These are phyloP conservation scores for Brienomyrus brachyistius DNA, from an alignment of 2,113 vertebrate genomes.

Conservation along the genomic window DNA sequence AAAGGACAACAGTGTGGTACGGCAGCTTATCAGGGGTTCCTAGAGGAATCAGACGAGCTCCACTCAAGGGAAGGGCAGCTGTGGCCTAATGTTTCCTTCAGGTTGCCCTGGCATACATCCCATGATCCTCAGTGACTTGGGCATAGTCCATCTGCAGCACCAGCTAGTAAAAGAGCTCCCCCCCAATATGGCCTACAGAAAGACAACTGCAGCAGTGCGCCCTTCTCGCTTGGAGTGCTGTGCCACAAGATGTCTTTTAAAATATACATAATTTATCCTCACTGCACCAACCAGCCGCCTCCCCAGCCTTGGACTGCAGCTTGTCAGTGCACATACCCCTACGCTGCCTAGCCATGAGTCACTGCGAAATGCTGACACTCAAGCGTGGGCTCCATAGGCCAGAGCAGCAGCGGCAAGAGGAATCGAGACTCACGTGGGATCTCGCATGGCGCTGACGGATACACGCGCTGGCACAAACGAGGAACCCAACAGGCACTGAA, in stretches of 20 bases:
- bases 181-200: background rate
- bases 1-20: background rate
- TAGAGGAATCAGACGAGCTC: background rate
- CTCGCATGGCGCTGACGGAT: background rate
- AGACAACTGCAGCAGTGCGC: background rate
- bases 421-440: background rate
- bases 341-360: background rate
- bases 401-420: background rate
- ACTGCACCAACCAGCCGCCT: background rate
- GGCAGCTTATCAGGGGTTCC: background rate
- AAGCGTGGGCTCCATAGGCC: background rate
- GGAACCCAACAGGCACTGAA: background rate
- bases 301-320: background rate
- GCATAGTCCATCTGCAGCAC: no score
- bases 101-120: background rate
- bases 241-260: background rate
- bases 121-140: background rate
- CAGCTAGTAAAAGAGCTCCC: background rate
- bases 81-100: background rate
- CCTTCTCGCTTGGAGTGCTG: background rate
- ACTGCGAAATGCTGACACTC: background rate
- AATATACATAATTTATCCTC: conserved; percentile 5
- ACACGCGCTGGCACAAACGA: background rate
- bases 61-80: background rate
- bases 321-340: background rate